These are phyloP conservation scores for Dipodomys ordii DNA, from an alignment of 2,113 vertebrate species.

Conservation along the genomic window DNA sequence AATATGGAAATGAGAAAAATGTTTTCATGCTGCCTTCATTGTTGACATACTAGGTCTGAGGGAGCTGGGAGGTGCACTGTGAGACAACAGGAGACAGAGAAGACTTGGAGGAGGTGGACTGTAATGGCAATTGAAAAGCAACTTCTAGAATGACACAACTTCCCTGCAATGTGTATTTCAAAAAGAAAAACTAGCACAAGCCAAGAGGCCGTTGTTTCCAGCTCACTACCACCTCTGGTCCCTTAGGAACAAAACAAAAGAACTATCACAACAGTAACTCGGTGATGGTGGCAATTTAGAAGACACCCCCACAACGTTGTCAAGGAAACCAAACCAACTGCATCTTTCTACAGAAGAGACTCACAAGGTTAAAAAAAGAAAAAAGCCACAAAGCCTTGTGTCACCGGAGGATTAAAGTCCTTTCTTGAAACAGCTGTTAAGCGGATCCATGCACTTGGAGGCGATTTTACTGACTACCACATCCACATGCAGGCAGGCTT, in stretches of 20 bases:
- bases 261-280: slow-evolving; percentile 1
- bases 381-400: background rate
- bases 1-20: background rate
- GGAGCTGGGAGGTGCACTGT: rapidly evolving
- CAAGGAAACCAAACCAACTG: slow-evolving; percentile 73
- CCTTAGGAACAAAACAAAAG: slow-evolving; percentile 28
- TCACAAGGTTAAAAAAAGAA: background rate
- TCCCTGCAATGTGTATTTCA: background rate
- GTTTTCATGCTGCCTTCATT: background rate
- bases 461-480: background rate
- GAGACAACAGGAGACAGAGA: rapidly evolving
- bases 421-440: background rate
- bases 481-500: background rate
- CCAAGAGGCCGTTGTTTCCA: background rate
- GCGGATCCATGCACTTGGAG: background rate
- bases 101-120: rapidly evolving
- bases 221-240: background rate
- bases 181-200: background rate
- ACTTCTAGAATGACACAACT: slow-evolving; percentile 3
- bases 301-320: slow-evolving; percentile 75
- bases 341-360: slow-evolving; percentile 40
- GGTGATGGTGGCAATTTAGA: slow-evolving; percentile 45
- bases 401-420: background rate
- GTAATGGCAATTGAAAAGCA: background rate
- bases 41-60: background rate